These are phyloP conservation scores for Ptiloglossa arizonensis DNA, from an alignment of 1,140 invertebrate species.

Conservation along the genomic window DNA sequence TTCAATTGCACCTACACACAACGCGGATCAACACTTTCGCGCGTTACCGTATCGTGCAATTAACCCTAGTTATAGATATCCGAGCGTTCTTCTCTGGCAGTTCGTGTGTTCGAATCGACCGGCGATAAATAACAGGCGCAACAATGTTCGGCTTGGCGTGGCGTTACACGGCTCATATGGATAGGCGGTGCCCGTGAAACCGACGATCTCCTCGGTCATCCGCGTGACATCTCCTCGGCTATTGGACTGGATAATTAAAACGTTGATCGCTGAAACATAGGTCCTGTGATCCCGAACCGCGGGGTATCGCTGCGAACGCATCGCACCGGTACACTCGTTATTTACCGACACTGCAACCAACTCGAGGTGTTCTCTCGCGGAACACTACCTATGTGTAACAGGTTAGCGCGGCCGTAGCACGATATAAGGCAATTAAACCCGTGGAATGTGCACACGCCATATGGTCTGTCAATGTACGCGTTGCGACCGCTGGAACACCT, in stretches of 20 bases:
- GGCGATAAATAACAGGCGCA: background rate
- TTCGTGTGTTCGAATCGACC: background rate
- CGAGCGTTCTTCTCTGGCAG: background rate
- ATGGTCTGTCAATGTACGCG: conserved; percentile 39
- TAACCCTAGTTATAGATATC: background rate
- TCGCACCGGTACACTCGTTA: conserved; percentile 6
- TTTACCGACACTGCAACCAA: background rate
- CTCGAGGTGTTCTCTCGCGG: background rate
- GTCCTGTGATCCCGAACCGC: conserved; percentile 9
- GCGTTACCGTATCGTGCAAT: background rate
- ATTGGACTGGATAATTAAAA: conserved; percentile 4
- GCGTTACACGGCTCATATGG: background rate
- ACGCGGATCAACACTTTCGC: no score
- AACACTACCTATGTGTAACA: conserved; percentile 6
- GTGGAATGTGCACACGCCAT: conserved; percentile 48
- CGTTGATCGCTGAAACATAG: background rate
- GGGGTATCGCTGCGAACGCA: conserved; percentile 5
- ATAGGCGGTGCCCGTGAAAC: background rate
- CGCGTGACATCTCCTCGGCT: background rate
- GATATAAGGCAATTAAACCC: conserved; percentile 50
- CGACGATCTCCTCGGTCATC: background rate
- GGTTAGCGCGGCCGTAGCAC: background rate
- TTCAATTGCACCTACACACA: background rate
- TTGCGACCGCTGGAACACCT: conserved; percentile 15
- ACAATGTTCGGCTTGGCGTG: background rate